Evolutionary conservation across 2,797 vertebrate species (phyloP).

Genomic region (Danionella dracula): DNA sequence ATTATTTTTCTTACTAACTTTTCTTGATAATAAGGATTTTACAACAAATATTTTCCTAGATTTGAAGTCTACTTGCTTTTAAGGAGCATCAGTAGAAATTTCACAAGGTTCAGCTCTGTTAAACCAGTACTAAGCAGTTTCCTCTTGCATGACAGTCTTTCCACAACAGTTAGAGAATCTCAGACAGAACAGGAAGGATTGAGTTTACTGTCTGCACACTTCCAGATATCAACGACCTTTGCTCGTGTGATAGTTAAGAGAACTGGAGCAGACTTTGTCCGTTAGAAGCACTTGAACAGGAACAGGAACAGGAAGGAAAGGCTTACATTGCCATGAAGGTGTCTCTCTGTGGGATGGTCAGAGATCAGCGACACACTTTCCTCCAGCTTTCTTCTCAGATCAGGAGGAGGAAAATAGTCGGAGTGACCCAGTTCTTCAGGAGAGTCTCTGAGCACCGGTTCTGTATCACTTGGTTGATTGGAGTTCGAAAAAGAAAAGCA

Average conservation of each 20-base stretch:
- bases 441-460: neutral
- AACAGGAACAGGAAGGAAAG: neutral
- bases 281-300: neutral
- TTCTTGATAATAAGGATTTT: too few species aligned
- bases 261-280: conserved; percentile 35
- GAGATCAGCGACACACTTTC: conserved; percentile 10
- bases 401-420: neutral
- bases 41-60: too few species aligned
- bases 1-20: too few species aligned
- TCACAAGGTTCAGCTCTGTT: neutral
- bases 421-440: conserved; percentile 6
- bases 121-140: neutral
- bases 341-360: conserved; percentile 44
- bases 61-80: too few species aligned
- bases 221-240: conserved; percentile 30
- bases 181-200: neutral
- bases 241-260: conserved; percentile 30
- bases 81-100: too few species aligned
- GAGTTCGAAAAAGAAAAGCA: too few species aligned
- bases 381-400: neutral
- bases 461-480: neutral
- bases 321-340: conserved; percentile 56
- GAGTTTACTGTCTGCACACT: neutral
- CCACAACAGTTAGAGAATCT: neutral
- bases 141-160: neutral